Evolutionary conservation across 2,888 invertebrate genomes (phyloP).

Genomic region (Agrochola macilenta): DNA sequence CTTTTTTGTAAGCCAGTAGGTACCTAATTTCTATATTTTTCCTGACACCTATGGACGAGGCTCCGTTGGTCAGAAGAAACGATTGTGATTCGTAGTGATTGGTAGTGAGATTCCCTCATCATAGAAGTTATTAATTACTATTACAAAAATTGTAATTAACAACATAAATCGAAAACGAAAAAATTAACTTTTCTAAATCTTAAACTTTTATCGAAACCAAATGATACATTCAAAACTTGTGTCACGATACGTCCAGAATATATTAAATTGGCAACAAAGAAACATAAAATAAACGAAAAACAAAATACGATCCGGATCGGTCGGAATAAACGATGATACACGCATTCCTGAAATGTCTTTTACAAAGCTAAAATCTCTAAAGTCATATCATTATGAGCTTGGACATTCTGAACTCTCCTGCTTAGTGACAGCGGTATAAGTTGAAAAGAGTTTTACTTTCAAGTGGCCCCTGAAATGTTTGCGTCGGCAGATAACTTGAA

Average conservation of each 20-base stretch:
- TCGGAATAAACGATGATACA: no score
- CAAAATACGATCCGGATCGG: no score
- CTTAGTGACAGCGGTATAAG: constrained; percentile 42
- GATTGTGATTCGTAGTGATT: neutral
- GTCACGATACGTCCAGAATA: neutral
- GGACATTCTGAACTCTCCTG: neutral
- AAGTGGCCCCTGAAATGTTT: constrained; percentile 64
- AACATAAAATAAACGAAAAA: no score
- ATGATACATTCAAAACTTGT: neutral
- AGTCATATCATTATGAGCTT: neutral
- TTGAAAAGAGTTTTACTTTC: constrained; percentile 59
- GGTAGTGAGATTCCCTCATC: neutral
- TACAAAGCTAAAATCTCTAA: neutral
- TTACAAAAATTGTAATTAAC: neutral
- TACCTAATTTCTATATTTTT: neutral
- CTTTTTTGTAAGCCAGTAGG: no score
- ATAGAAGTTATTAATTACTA: neutral
- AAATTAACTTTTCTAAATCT: no score
- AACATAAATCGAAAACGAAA: neutral
- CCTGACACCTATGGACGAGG: neutral
- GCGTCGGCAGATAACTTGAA: constrained; percentile 61
- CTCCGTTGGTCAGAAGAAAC: neutral
- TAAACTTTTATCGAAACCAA: neutral
- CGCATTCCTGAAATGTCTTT: neutral
- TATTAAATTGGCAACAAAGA: no score